Conservation (phyloP, 2,797 vertebrate genomes). For the Apogon hyalosoma region DNA sequence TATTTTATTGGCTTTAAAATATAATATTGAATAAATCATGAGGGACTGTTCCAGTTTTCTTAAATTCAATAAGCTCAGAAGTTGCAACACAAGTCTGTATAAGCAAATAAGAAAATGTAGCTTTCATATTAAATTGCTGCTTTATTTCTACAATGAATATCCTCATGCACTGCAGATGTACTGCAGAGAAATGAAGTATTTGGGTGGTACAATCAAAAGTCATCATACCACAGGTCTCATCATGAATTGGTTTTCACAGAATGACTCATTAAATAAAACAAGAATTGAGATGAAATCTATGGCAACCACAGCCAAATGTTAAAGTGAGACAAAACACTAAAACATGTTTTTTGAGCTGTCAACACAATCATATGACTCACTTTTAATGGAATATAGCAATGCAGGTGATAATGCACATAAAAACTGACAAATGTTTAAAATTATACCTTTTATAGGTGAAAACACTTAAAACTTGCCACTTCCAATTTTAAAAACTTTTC, state of each 20-base stretch:
- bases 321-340: no score
- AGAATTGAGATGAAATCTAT: constrained; percentile 9
- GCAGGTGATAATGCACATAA: no score
- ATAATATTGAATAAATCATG: constrained; percentile 40
- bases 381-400: no score
- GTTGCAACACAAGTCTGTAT: constrained; percentile 12
- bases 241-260: constrained; percentile 2
- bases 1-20: constrained; percentile 12
- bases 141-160: constrained; percentile 29
- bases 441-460: no score
- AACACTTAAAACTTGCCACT: no score
- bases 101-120: constrained; percentile 39
- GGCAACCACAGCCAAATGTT: no score
- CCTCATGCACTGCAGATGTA: neutral
- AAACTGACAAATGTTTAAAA: no score
- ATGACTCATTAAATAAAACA: no score
- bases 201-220: constrained; percentile 15
- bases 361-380: no score
- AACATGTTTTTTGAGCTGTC: no score
- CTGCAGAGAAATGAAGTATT: constrained; percentile 14
- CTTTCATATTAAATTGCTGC: neutral
- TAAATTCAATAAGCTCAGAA: constrained; percentile 29
- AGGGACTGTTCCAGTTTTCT: constrained; percentile 6
- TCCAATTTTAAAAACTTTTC: no score
- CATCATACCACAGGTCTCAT: constrained; percentile 18